Percentiles rank a stretch among this genome's conserved stretches.
Conservation (phyloP, 1,140 invertebrate genomes). For the Tetranychus cinnabarinus region DNA sequence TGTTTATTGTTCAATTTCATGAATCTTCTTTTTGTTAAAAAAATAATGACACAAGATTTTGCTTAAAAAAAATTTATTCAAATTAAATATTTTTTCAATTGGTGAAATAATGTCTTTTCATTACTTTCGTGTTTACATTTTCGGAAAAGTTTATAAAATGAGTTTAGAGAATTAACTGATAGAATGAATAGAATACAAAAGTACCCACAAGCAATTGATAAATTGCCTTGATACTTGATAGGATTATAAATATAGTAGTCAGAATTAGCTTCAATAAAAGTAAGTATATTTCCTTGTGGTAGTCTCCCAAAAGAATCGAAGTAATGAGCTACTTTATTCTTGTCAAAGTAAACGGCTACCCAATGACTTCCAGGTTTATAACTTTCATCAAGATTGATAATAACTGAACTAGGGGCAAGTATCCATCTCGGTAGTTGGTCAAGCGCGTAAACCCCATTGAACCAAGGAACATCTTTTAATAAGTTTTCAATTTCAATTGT, state of each 20-base stretch:
- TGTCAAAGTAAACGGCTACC: neutral
- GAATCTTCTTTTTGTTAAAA: no score
- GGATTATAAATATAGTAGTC: neutral
- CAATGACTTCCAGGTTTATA: neutral
- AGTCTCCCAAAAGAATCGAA: neutral
- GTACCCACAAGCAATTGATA: neutral
- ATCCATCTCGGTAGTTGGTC: neutral
- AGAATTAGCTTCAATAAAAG: neutral
- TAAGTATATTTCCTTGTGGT: neutral
- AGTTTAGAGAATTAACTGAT: neutral
- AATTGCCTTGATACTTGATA: neutral
- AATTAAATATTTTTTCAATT: no score
- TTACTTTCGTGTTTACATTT: neutral
- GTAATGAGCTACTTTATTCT: neutral
- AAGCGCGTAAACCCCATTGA: neutral
- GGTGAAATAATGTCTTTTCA: no score
- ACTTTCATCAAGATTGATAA: neutral
- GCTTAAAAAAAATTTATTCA: no score
- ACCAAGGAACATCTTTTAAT: neutral
- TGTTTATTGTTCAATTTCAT: no score
- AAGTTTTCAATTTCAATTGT: neutral
- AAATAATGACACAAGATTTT: no score
- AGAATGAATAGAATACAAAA: neutral
- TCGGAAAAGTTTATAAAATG: neutral
- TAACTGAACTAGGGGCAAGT: neutral